Base-by-base conservation (phyloP, 1,140 invertebrate genomes). In the Brachionus angularis region DNA sequence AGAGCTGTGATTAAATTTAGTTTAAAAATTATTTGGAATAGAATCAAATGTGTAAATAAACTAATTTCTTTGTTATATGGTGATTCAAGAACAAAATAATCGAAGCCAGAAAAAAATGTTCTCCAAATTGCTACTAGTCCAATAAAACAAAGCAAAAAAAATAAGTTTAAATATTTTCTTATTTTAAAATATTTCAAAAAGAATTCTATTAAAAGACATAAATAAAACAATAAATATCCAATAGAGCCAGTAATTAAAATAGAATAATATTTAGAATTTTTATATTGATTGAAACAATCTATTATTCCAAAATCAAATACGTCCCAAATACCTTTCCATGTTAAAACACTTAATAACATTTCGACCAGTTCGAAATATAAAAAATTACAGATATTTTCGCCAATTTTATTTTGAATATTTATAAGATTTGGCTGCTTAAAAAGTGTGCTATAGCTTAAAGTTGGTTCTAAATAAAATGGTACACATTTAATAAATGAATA, bases 291-390 rank as follows among this genome's bases (percentile, higher is more conserved):
- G n/a, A n/a, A n/a, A 33, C 34, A 55, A 18, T 55, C 16, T 31
- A 21, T 33, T 33, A 55, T 31, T 33, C 52, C 52, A n/a, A 55
- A 34, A 33, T 55, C 52, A 18, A 16, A 55, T 18, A 55, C 14
- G 29, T 55, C 52, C 52, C 52, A 55, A 33, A 55, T 36, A 18
- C 52, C 52, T 10, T 55, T 55, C 52, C 52, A 55, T 16, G 34
- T 55, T 21, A 55, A 33, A 14, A 55, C 52, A 55, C 33, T 55
- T 55, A 55, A 18, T 21, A 55, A 31, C 52, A 55, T 55, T 21
- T 55, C 52, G 33, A 55, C 52, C 31, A 55, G 33, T 34, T 55
- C 52, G 27, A 55, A 33, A 33, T 55, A 55, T 10, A 55, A 8
- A 33, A 55, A 55, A 33, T 55, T 55, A 31, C 21, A 14, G 3